These are phyloP conservation scores for Tragelaphus scriptus DNA, from an alignment of 2,113 vertebrate genomes.

Conservation along the genomic window DNA sequence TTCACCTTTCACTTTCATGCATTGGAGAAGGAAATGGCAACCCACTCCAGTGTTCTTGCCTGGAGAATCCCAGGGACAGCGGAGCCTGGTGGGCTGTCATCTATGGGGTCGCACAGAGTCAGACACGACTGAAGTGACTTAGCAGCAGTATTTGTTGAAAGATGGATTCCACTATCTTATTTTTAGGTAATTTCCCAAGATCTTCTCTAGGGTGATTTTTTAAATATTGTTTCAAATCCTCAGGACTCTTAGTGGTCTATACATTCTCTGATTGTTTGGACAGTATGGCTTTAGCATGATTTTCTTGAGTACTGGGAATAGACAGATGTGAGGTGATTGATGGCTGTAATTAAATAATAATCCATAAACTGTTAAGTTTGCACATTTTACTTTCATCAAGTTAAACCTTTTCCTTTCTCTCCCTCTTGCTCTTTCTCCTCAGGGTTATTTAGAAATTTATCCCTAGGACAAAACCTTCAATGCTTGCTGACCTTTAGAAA, in stretches of 20 bases:
- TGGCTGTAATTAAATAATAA: slow-evolving; percentile 48
- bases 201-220: background rate
- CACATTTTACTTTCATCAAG: background rate
- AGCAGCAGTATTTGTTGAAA: background rate
- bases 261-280: background rate
- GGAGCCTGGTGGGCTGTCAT: no score
- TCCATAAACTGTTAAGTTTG: slow-evolving; percentile 34
- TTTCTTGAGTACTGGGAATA: background rate
- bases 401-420: background rate
- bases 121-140: no score
- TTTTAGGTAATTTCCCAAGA: background rate
- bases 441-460: slow-evolving; percentile 39
- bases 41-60: no score
- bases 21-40: no score
- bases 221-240: background rate
- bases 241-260: background rate
- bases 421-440: background rate
- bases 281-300: background rate
- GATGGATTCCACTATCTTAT: background rate
- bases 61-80: no score
- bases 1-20: no score
- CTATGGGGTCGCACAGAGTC: no score
- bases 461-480: background rate
- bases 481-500: slow-evolving; percentile 51
- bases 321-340: background rate